These are phyloP conservation scores for Anolis apletophallus DNA, from an alignment of 2,797 vertebrate species.

Conservation along the genomic window DNA sequence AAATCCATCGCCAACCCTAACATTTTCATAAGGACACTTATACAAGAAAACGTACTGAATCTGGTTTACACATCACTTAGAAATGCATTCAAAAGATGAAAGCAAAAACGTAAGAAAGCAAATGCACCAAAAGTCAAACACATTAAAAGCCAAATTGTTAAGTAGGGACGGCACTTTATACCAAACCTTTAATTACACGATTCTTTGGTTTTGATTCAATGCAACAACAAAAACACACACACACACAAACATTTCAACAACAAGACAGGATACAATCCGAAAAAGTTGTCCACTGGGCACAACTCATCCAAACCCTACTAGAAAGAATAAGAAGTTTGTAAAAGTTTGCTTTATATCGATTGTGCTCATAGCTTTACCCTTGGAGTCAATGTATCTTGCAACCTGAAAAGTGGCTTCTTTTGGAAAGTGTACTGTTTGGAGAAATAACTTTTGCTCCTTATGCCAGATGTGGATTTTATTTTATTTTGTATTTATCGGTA, in stretches of 20 bases:
- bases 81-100: conserved; percentile 24
- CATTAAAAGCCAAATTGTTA: conserved; percentile 6
- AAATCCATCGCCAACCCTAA: conserved; percentile 39
- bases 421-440: background rate
- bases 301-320: background rate
- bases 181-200: background rate
- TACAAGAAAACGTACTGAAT: conserved; percentile 43
- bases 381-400: conserved; percentile 26
- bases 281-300: conserved; percentile 26
- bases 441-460: background rate
- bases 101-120: conserved; percentile 28
- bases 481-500: background rate
- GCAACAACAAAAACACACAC: conserved; percentile 43
- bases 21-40: conserved; percentile 60
- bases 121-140: conserved; percentile 35
- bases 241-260: conserved; percentile 30
- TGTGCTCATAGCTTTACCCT: background rate
- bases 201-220: conserved; percentile 37
- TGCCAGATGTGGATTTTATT: background rate
- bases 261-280: conserved; percentile 35
- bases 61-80: conserved; percentile 11
- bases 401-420: conserved; percentile 30
- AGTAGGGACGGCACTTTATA: conserved; percentile 41
- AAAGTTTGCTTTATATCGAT: background rate
- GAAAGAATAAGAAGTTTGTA: background rate